phyloP scores from a whole-genome alignment of 2,113 vertebrate species.

The Lynx canadensis region DNA sequence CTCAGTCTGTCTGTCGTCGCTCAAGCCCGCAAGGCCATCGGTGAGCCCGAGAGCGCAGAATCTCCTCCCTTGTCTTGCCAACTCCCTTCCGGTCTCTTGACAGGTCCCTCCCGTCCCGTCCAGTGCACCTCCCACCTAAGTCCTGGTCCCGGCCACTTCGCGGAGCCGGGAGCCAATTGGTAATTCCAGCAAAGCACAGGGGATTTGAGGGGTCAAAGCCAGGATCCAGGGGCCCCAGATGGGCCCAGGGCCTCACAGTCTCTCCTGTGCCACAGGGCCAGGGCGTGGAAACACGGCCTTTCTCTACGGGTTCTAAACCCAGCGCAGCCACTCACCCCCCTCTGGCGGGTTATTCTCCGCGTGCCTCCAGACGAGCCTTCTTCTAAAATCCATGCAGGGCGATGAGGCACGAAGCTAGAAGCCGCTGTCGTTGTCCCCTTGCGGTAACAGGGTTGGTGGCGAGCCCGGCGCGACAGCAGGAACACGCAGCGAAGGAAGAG shows the following conservation, averaged over 20 bases:
- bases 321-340: accelerated
- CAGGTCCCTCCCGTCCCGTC: not conserved
- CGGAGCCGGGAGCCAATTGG: not conserved
- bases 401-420: not conserved
- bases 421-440: not conserved
- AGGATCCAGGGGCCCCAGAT: not conserved
- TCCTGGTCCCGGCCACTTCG: not conserved
- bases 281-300: accelerated
- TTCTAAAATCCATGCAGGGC: not conserved
- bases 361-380: not conserved
- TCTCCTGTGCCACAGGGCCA: not conserved
- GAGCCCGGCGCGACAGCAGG: not conserved
- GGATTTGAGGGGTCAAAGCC: not conserved
- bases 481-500: not conserved
- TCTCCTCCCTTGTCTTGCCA: not conserved
- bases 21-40: not conserved
- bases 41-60: not conserved
- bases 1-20: not conserved
- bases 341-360: not conserved
- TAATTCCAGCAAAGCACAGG: not conserved
- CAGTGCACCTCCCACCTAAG: not conserved
- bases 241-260: too few species aligned
- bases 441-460: not conserved
- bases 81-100: not conserved
- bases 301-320: not conserved